A percentile compares a stretch with the other conserved stretches of the same genome.
Evolutionary conservation across 2,797 vertebrate species (phyloP).

Genomic region (Hypotaenidia philippensis): DNA sequence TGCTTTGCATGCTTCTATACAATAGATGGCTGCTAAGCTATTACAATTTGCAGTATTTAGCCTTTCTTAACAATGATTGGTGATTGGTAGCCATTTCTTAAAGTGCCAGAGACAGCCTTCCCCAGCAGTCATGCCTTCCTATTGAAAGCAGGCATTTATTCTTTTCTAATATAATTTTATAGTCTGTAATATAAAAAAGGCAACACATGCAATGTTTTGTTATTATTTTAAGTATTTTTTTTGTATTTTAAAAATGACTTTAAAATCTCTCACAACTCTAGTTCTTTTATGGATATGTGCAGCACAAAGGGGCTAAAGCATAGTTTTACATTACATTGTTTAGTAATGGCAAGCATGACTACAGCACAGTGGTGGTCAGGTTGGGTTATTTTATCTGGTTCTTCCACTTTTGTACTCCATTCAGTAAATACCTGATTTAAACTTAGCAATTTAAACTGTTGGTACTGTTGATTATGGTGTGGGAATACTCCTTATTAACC

Average conservation of each 20-base stretch:
- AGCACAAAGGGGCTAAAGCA: background rate
- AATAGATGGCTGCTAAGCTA: background rate
- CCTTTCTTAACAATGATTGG: background rate
- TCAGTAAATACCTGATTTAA: background rate
- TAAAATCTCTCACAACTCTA: background rate
- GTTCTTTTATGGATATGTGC: background rate
- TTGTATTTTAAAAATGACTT: background rate
- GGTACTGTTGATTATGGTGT: background rate
- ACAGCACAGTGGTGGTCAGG: background rate
- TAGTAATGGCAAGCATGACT: background rate
- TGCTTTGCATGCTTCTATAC: background rate
- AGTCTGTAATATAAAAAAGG: background rate
- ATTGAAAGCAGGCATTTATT: background rate
- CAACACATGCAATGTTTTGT: background rate
- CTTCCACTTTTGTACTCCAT: background rate
- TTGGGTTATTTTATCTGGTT: background rate
- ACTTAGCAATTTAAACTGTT: background rate
- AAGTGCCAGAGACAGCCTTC: background rate
- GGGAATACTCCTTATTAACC: background rate
- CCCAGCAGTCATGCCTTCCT: background rate
- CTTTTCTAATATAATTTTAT: background rate
- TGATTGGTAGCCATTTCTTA: background rate
- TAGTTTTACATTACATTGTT: background rate
- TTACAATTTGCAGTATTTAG: background rate
- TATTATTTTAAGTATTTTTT: background rate